These are phyloP conservation scores for Holacanthella duospinosa DNA, from an alignment of 2,888 invertebrate species.

Conservation along the genomic window DNA sequence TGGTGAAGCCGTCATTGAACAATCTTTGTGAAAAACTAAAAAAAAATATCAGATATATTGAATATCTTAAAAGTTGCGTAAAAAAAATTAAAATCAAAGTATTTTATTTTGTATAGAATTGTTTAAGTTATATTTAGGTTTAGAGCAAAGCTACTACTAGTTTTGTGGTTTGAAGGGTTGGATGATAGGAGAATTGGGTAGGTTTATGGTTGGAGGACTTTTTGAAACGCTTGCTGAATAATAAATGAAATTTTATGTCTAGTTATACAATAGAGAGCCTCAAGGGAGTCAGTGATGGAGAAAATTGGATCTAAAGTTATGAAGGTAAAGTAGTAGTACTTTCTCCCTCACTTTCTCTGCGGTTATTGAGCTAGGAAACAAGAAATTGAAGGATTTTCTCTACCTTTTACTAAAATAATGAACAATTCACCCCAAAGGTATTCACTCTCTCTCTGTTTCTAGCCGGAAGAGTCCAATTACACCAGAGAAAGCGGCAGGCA, in stretches of 20 bases:
- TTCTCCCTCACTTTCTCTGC: not conserved
- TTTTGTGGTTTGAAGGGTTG: too few relatives aligned
- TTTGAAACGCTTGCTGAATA: not conserved
- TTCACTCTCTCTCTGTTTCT: not conserved
- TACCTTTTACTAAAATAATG: not conserved
- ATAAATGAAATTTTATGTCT: not conserved
- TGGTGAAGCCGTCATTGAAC: too few relatives aligned
- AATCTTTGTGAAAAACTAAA: too few relatives aligned
- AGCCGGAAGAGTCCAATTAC: slow-evolving; percentile 4
- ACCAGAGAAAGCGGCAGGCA: not conserved
- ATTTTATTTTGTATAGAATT: too few relatives aligned
- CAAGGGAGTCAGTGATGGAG: not conserved
- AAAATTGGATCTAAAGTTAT: not conserved
- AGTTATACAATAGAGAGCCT: not conserved
- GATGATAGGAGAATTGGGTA: too few relatives aligned
- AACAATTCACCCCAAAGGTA: not conserved
- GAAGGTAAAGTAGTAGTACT: too few relatives aligned
- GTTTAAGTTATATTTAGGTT: too few relatives aligned
- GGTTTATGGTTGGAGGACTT: not conserved
- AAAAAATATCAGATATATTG: too few relatives aligned
- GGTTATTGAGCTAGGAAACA: not conserved
- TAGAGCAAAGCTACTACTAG: too few relatives aligned
- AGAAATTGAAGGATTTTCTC: not conserved
- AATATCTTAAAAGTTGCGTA: too few relatives aligned
- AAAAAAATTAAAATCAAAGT: too few relatives aligned